Base-by-base conservation (phyloP, 1,140 invertebrate genomes). In the Tetragnatha versicolor region DNA sequence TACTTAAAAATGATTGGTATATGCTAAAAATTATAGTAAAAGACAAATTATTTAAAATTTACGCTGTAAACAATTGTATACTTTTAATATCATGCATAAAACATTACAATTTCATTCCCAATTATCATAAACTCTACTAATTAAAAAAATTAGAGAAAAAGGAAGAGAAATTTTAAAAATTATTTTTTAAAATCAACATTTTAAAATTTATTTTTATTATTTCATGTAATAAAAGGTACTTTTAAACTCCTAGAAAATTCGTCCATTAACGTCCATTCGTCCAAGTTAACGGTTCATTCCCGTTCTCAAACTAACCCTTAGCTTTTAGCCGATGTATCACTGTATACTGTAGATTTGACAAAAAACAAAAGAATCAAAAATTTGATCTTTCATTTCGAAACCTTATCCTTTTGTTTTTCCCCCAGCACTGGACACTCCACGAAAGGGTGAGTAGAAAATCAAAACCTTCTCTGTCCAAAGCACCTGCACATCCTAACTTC, bases 331-430 rank as follows among this genome's bases (percentile, higher is more conserved):
- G 31, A 33, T 66, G 20, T 66, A n/a, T 49, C 42, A 39, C n/a
- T 29, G 25, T 7, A 42, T 49, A 49, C 33, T 66, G 63, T 66
- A 66, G 63, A 47, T 66, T 22, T 53, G 31, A 53, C 29, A 69
- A 51, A n/a, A n/a, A n/a, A n/a, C n/a, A n/a, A n/a, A n/a, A n/a
- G n/a, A n/a, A n/a, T n/a, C n/a, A 31, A 61, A 42, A 66, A 22
- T 29, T 58, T 58, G 25, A 47, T 51, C 51, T 68, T 47, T 79
- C 42, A 33, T 68, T 79, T 79, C 69, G 47, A 79, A 65, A 51
- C 65, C 82, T 88, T 35, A 51, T 55, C 78, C 73, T 79, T 65
- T 72, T 45, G 72, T 79, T 72, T 72, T 77, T 60, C 58, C 78
- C 65, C 68, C 78, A 79, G 78, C 68, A 79, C 78, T 72, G 78